A percentile compares a stretch with the other conserved stretches of the same genome.
These are phyloP conservation scores for Ormyrus labotus DNA, from an alignment of 2,888 invertebrate genomes.

Conservation along the genomic window DNA sequence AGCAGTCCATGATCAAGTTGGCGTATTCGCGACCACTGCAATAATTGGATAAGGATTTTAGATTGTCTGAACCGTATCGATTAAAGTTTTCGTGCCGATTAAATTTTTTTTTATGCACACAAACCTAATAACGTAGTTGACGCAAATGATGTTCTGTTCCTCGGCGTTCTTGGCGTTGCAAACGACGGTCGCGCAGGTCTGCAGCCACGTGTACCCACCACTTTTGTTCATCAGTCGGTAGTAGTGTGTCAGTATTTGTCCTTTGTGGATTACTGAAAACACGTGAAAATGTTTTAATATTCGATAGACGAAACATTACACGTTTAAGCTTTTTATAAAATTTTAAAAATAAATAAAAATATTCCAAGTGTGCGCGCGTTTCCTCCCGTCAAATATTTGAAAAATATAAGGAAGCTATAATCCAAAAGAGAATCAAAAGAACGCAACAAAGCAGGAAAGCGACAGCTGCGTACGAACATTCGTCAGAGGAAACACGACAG, in stretches of 20 bases:
- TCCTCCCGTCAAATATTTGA: no score
- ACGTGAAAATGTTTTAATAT: no score
- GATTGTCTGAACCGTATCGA: background rate
- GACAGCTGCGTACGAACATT: no score
- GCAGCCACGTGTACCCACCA: conserved; percentile 97
- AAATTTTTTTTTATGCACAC: background rate
- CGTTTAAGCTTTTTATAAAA: no score
- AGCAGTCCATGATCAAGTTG: conserved; percentile 94
- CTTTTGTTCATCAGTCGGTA: conserved; percentile 97
- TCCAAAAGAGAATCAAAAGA: no score
- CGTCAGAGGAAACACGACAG: conserved; percentile 20
- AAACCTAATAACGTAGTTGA: conserved; percentile 97
- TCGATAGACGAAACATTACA: no score
- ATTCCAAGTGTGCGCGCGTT: no score
- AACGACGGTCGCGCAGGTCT: conserved; percentile 97
- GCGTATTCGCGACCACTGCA: conserved; percentile 91
- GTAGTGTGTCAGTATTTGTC: conserved; percentile 97
- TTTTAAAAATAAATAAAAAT: no score
- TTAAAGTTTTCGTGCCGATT: background rate
- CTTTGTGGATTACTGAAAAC: conserved; percentile 93
- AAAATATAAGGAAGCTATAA: no score
- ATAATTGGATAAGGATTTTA: conserved; percentile 59
- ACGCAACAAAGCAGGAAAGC: no score
- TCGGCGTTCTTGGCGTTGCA: conserved; percentile 97
- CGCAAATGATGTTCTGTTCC: conserved; percentile 97